phyloP scores from a whole-genome alignment of 1,140 invertebrate species.

The Drosophila arawakana region DNA sequence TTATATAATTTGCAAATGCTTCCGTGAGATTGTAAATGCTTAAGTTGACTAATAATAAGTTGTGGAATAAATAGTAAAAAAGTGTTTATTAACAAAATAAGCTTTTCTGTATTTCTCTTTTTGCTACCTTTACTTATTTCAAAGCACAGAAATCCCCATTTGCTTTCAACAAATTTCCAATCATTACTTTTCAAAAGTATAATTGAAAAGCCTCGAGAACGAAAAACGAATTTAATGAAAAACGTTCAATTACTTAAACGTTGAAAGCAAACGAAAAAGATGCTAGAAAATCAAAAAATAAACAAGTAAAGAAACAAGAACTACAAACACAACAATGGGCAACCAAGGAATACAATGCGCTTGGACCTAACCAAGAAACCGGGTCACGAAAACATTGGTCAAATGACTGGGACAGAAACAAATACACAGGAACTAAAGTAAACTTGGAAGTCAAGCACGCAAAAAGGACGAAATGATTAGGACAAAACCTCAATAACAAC shows the following conservation, averaged over 20 bases:
- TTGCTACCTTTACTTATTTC: background rate
- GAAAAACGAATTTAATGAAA: background rate
- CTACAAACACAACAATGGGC: slow-evolving; percentile 34
- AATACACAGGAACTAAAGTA: slow-evolving; percentile 30
- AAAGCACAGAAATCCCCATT: slow-evolving; percentile 12
- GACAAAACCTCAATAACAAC: slow-evolving; percentile 25
- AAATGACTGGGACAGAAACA: slow-evolving; percentile 51
- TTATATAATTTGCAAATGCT: too few species aligned
- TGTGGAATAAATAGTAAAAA: too few species aligned
- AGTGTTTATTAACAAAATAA: too few species aligned
- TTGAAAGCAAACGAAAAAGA: slow-evolving; percentile 27
- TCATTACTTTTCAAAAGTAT: slow-evolving; percentile 31
- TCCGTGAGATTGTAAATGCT: too few species aligned
- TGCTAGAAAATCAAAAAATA: slow-evolving; percentile 10
- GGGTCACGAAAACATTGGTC: slow-evolving; percentile 36
- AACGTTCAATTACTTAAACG: slow-evolving; percentile 41
- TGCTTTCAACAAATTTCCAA: slow-evolving; percentile 30
- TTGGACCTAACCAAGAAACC: slow-evolving; percentile 22
- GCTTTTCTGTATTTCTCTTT: too few species aligned
- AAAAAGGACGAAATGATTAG: slow-evolving; percentile 45
- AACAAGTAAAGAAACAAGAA: slow-evolving; percentile 12
- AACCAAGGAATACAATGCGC: slow-evolving; percentile 33
- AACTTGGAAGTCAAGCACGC: slow-evolving; percentile 35
- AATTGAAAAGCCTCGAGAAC: slow-evolving; percentile 13
- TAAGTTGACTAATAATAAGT: too few species aligned